Conservation (phyloP, 2,888 invertebrate genomes). For the Meloe dianella region DNA sequence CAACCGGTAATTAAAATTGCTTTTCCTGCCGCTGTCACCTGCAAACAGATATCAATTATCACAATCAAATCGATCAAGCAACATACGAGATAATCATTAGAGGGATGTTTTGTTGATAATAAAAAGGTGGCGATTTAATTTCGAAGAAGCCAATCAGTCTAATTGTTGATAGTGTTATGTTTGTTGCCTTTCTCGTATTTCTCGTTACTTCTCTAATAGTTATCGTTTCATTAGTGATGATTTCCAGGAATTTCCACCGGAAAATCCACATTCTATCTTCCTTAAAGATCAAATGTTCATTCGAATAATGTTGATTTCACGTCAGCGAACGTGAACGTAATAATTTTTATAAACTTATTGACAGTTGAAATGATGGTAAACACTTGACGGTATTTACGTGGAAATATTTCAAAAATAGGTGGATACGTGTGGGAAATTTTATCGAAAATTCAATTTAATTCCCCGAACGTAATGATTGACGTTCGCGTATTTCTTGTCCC, state of each 20-base stretch:
- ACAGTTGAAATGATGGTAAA: background rate
- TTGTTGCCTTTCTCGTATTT: background rate
- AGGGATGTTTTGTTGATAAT: background rate
- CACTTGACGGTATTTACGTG: conserved; percentile 8
- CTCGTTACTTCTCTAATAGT: background rate
- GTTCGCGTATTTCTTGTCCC: background rate
- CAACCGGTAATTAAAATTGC: conserved; percentile 86
- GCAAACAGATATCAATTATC: conserved; percentile 36
- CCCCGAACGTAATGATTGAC: background rate
- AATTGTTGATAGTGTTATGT: background rate
- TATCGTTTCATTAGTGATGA: background rate
- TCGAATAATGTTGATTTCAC: background rate
- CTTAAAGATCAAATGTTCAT: background rate
- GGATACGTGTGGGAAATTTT: background rate
- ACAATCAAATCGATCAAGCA: background rate
- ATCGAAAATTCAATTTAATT: conserved; percentile 1
- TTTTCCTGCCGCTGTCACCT: conserved; percentile 84
- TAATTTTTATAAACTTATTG: background rate
- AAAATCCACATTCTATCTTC: background rate
- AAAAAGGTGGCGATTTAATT: background rate
- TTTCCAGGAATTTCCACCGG: background rate
- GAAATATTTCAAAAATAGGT: background rate
- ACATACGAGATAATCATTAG: background rate
- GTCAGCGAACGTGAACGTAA: background rate
- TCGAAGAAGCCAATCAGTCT: background rate